Evolutionary conservation across 2,113 vertebrate species (phyloP).

Genomic region (Anhinga anhinga): DNA sequence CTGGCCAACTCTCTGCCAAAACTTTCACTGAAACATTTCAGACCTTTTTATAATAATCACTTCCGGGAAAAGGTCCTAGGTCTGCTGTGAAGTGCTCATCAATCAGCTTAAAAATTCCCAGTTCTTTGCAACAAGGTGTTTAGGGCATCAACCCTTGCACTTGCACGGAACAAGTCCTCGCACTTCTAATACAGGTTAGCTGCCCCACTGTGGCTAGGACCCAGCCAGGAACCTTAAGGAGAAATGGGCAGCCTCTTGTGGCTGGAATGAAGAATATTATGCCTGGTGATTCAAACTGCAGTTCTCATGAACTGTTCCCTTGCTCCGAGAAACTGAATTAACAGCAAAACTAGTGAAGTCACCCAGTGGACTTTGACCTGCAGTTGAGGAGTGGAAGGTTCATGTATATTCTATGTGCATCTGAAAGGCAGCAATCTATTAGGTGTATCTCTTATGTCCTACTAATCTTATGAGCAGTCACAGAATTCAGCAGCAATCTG

Average conservation of each 20-base stretch:
- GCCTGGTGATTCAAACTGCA: neutral
- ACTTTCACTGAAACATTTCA: neutral
- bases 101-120: neutral
- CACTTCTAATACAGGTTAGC: neutral
- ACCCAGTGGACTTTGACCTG: neutral
- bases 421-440: neutral
- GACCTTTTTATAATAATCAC: neutral
- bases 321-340: neutral
- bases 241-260: neutral
- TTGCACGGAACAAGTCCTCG: neutral
- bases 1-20: neutral
- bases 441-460: neutral
- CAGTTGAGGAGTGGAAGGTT: neutral
- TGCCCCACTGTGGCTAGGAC: neutral
- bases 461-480: neutral
- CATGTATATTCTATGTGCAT: neutral
- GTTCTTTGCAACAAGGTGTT: neutral
- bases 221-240: neutral
- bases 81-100: neutral
- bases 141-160: neutral
- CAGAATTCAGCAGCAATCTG: neutral
- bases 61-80: neutral
- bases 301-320: neutral
- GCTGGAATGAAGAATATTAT: neutral
- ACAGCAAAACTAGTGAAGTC: neutral